These are phyloP conservation scores for Heliconius hewitsoni DNA, from an alignment of 1,140 invertebrate genomes.

Conservation along the genomic window DNA sequence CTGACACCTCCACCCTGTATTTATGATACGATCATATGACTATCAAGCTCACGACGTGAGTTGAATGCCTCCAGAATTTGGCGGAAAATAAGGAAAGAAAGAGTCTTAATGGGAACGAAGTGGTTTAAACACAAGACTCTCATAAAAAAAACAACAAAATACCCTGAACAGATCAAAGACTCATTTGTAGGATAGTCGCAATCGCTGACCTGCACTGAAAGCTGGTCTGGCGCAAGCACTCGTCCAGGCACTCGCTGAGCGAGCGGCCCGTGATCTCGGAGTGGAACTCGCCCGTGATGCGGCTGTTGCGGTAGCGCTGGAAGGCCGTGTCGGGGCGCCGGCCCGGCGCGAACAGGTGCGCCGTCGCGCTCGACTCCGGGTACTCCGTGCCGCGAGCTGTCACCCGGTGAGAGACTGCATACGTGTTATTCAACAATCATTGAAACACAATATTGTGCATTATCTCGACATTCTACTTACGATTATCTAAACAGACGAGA, in stretches of 20 bases:
- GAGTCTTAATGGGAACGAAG: too few species aligned
- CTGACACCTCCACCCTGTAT: too few species aligned
- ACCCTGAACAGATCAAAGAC: too few species aligned
- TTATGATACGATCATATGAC: too few species aligned
- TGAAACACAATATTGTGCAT: background rate
- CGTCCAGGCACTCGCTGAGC: conserved; percentile 93
- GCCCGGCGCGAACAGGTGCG: conserved; percentile 89
- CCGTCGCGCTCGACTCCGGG: conserved; percentile 90
- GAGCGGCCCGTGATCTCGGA: conserved; percentile 93
- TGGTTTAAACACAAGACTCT: too few species aligned
- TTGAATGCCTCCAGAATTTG: too few species aligned
- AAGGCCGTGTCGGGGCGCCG: conserved; percentile 93
- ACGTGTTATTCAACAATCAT: background rate
- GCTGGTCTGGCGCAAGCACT: conserved; percentile 92
- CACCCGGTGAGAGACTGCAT: conserved; percentile 78
- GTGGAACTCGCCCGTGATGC: conserved; percentile 91
- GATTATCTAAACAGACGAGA: conserved; percentile 91
- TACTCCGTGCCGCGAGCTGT: conserved; percentile 89
- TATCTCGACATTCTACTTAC: conserved; percentile 83
- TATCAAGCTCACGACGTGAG: too few species aligned
- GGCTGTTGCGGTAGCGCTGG: conserved; percentile 92
- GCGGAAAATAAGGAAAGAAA: too few species aligned
- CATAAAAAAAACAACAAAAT: too few species aligned
- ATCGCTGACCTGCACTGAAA: conserved; percentile 87
- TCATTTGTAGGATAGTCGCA: too few species aligned